Percentiles rank a stretch among this genome's conserved stretches.
Evolutionary conservation across 2,797 vertebrate genomes (phyloP).

Genomic region (Pangasius krempfi): DNA sequence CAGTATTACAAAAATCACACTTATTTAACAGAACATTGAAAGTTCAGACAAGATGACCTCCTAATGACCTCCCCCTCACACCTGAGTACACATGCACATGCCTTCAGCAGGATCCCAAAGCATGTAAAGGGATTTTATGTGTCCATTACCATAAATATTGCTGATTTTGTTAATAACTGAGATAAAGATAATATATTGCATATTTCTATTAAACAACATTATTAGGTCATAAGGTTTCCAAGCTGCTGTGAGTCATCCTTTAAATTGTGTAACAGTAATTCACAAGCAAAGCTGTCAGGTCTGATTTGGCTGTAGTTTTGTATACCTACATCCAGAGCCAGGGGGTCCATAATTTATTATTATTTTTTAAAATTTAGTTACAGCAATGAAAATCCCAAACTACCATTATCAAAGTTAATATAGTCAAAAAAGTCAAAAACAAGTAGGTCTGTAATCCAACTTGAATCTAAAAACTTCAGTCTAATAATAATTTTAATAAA

Average conservation of each 20-base stretch:
- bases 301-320: neutral
- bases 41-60: neutral
- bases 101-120: neutral
- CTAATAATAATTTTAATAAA: constrained; percentile 1
- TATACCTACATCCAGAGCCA: neutral
- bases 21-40: neutral
- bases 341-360: neutral
- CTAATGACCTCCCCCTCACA: neutral
- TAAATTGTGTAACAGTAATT: neutral
- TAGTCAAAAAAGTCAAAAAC: too few species aligned
- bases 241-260: neutral
- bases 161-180: neutral
- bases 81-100: neutral
- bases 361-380: neutral
- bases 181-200: neutral
- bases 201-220: neutral
- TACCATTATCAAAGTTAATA: neutral
- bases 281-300: neutral
- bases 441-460: neutral
- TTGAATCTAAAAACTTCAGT: neutral
- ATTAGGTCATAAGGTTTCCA: neutral
- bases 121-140: neutral
- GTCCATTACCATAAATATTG: neutral
- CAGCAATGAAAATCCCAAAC: neutral
- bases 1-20: neutral